Conservation (phyloP, 2,113 vertebrate genomes). For the Eudorcas thomsonii region DNA sequence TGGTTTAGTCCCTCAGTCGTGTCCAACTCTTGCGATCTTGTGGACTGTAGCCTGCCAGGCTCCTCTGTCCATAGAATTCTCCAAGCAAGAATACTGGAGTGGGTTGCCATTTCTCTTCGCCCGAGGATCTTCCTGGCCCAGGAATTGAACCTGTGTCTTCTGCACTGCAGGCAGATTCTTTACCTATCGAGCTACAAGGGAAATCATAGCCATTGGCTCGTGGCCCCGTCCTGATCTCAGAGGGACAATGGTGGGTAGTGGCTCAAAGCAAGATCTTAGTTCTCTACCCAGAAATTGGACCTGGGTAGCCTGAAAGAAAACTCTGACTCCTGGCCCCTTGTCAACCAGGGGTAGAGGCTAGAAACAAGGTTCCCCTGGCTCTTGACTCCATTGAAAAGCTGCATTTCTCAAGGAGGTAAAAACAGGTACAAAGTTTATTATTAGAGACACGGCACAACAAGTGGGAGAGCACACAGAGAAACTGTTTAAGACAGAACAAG, state of each 20-base stretch:
- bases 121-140: background rate
- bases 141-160: background rate
- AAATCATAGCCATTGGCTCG: background rate
- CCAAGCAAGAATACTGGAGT: background rate
- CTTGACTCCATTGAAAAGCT: background rate
- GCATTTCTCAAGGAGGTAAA: background rate
- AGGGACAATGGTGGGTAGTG: background rate
- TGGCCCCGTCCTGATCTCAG: background rate
- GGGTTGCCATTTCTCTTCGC: background rate
- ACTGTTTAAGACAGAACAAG: background rate
- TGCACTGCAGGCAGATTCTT: background rate
- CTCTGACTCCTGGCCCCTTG: background rate
- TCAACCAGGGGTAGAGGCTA: background rate
- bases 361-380: background rate
- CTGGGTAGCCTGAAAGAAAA: background rate
- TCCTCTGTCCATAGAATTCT: background rate
- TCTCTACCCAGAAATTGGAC: background rate
- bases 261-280: background rate
- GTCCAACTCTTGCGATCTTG: background rate
- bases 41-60: background rate
- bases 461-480: background rate
- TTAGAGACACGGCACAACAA: background rate
- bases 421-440: background rate
- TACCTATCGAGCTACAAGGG: background rate
- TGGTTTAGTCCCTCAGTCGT: background rate